These are phyloP conservation scores for Cynocephalus volans DNA, from an alignment of 2,113 vertebrate species.

Conservation along the genomic window DNA sequence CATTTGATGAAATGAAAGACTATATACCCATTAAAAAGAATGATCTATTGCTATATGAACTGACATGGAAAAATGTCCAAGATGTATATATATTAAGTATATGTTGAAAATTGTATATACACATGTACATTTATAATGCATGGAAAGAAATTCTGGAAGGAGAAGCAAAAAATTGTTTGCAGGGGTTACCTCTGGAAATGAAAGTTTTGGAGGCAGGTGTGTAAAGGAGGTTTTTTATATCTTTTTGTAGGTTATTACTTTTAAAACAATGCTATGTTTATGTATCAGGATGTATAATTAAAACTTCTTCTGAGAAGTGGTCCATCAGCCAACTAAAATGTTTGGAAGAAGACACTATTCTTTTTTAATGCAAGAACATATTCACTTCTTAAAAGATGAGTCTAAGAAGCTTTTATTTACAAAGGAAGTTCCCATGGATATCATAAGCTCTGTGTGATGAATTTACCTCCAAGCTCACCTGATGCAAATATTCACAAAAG, in stretches of 20 bases:
- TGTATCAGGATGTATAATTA: neutral
- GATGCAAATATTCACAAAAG: neutral
- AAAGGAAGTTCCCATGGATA: neutral
- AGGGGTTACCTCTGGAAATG: neutral
- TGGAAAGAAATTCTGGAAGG: slow-evolving; percentile 31
- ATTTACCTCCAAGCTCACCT: neutral
- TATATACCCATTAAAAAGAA: neutral
- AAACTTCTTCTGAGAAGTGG: neutral
- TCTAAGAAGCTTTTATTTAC: neutral
- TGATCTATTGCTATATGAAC: neutral
- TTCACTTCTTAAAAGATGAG: neutral
- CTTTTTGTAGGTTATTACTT: neutral
- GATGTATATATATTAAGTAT: neutral
- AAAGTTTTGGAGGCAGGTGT: neutral
- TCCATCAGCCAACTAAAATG: neutral
- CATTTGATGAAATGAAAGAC: neutral
- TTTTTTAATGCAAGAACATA: neutral
- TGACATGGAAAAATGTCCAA: neutral
- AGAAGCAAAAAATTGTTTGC: neutral
- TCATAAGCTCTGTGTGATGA: neutral
- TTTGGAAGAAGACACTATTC: neutral
- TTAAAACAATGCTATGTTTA: neutral
- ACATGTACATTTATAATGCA: neutral
- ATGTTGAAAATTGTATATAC: neutral
- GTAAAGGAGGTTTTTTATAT: neutral